Evolutionary conservation across 2,797 vertebrate species (phyloP).

Genomic region (Sebastes iracundus): DNA sequence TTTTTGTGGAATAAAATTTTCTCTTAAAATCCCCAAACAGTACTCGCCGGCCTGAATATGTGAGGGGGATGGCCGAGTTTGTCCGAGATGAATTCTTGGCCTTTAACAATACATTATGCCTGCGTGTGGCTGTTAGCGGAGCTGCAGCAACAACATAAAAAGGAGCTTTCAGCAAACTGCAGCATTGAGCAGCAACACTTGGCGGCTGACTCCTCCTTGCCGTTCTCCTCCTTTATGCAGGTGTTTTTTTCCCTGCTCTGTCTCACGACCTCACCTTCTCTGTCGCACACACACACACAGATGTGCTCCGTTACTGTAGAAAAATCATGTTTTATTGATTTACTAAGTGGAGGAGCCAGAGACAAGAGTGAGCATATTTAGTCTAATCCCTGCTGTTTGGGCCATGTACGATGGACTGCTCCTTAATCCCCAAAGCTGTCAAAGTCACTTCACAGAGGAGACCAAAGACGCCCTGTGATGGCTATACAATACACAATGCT

Average conservation of each 20-base stretch:
- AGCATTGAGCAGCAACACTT: slow-evolving; percentile 37
- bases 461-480: slow-evolving; percentile 60
- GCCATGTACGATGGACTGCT: slow-evolving; percentile 59
- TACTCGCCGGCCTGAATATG: background rate
- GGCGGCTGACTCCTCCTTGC: slow-evolving; percentile 38
- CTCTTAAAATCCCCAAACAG: background rate
- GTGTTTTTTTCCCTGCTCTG: slow-evolving; percentile 26
- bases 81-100: slow-evolving; percentile 9
- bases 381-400: slow-evolving; percentile 73
- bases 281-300: background rate
- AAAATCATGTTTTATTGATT: slow-evolving; percentile 72
- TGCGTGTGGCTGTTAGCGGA: background rate
- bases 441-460: slow-evolving; percentile 69
- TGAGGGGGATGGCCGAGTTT: background rate
- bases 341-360: slow-evolving; percentile 53
- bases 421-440: slow-evolving; percentile 78
- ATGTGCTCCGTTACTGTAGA: slow-evolving; percentile 11
- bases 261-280: slow-evolving; percentile 9
- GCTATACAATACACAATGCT: slow-evolving; percentile 70
- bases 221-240: slow-evolving; percentile 15
- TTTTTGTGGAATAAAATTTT: background rate
- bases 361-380: slow-evolving; percentile 63
- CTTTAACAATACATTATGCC: slow-evolving; percentile 11
- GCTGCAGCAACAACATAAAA: slow-evolving; percentile 38
- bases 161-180: slow-evolving; percentile 44